Evolutionary conservation across 1,140 invertebrate species (phyloP).

Genomic region (Zelostemma sp.): DNA sequence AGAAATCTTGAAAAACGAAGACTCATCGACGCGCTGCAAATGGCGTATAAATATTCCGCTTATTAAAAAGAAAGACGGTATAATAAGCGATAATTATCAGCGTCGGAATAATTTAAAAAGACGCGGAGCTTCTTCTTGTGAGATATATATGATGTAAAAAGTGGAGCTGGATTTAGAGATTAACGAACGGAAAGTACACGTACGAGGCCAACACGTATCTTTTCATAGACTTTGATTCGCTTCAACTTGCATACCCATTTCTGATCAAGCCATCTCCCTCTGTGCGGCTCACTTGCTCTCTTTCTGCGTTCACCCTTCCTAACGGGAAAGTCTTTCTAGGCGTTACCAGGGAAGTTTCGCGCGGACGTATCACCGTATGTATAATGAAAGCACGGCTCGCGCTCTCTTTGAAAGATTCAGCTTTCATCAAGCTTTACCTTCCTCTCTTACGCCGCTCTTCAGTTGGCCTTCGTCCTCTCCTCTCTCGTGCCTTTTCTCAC

Average conservation of each 20-base stretch:
- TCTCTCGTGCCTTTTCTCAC: constrained; percentile 24
- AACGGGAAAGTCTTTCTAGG: constrained; percentile 48
- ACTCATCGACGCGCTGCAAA: constrained; percentile 5
- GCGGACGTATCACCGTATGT: constrained; percentile 46
- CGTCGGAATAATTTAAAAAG: background rate
- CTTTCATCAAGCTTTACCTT: constrained; percentile 44
- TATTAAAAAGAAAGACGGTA: constrained; percentile 13
- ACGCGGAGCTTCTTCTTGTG: background rate
- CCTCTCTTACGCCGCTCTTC: constrained; percentile 37
- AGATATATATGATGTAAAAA: too few species aligned
- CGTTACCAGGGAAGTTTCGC: constrained; percentile 48
- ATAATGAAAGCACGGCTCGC: constrained; percentile 48
- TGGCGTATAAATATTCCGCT: constrained; percentile 18
- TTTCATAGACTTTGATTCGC: constrained; percentile 44
- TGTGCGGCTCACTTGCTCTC: constrained; percentile 29
- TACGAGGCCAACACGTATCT: constrained; percentile 37
- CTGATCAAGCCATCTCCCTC: constrained; percentile 38
- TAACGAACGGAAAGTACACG: constrained; percentile 35
- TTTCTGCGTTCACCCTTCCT: constrained; percentile 39
- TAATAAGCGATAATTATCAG: background rate
- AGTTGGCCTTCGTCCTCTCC: constrained; percentile 36
- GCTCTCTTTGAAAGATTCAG: constrained; percentile 62
- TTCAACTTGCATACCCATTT: constrained; percentile 37
- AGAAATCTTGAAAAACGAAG: too few species aligned
- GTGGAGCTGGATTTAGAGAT: constrained; percentile 5